Conservation (phyloP, 2,113 vertebrate species). For the Cettia cetti region DNA sequence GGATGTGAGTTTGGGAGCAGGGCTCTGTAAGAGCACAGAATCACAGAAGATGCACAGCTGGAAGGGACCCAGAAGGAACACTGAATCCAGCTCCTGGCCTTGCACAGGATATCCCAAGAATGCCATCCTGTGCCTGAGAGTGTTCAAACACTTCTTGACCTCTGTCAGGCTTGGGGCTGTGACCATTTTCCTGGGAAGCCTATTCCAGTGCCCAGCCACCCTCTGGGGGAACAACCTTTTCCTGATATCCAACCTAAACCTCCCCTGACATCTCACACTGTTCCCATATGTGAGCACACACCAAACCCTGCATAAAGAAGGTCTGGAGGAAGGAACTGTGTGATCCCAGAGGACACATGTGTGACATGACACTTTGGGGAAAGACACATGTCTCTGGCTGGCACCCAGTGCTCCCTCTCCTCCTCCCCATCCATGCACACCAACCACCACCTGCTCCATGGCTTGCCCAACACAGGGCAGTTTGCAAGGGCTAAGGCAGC, state of each 20-base stretch:
- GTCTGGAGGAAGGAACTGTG: neutral
- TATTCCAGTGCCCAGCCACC: neutral
- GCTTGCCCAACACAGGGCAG: neutral
- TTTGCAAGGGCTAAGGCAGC: neutral
- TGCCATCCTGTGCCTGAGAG: neutral
- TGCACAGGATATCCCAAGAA: neutral
- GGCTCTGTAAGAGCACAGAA: neutral
- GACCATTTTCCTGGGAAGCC: neutral
- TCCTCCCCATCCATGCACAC: neutral
- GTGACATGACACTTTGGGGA: neutral
- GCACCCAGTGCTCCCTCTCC: neutral
- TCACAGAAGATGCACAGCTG: neutral
- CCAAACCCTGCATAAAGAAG: neutral
- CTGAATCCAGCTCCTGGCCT: accelerated
- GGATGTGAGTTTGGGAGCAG: neutral
- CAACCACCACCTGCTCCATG: neutral
- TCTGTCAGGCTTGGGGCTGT: neutral
- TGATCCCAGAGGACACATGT: neutral
- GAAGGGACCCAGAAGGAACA: neutral
- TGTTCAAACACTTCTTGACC: neutral
- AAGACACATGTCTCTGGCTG: neutral
- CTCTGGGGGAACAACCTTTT: neutral
- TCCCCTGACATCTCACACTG: neutral
- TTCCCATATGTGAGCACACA: neutral
- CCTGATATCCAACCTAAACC: neutral